Evolutionary conservation across 1,140 invertebrate genomes (phyloP).

Genomic region (Bradynema listronoti): DNA sequence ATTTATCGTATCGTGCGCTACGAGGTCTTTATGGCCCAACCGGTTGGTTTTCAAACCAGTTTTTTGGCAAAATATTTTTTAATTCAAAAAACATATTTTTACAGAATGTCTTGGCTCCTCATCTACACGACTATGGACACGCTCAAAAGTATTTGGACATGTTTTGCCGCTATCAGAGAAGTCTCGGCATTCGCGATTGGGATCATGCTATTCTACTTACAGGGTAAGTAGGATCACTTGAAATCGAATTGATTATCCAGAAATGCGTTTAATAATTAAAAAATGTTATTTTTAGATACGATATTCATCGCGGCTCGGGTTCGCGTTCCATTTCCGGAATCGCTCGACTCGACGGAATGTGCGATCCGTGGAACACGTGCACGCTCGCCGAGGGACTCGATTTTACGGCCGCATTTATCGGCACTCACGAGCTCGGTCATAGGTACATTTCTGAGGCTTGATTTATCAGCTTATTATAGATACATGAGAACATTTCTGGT

Average conservation of each 20-base stretch:
- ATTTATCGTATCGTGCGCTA: conserved; percentile 52
- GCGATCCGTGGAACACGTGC: conserved; percentile 57
- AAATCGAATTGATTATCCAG: neutral
- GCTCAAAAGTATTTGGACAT: conserved; percentile 54
- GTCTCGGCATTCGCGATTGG: conserved; percentile 52
- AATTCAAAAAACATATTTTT: conserved; percentile 1
- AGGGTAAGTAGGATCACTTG: conserved; percentile 25
- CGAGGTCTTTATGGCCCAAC: conserved; percentile 54
- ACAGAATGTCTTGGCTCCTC: conserved; percentile 46
- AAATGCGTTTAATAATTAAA: neutral
- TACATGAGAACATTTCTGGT: too few species aligned
- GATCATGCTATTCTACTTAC: conserved; percentile 57
- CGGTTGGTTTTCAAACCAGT: conserved; percentile 23
- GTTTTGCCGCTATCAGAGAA: conserved; percentile 54
- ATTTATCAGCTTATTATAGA: too few species aligned
- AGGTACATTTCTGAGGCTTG: too few species aligned
- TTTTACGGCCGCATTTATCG: conserved; percentile 57
- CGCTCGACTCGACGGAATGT: conserved; percentile 57
- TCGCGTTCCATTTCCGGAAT: conserved; percentile 57
- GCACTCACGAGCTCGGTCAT: conserved; percentile 56
- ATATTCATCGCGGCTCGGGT: conserved; percentile 55
- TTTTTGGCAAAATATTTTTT: neutral
- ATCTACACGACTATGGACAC: conserved; percentile 53
- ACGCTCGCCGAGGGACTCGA: conserved; percentile 56
- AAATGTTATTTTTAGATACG: conserved; percentile 42